Base-by-base conservation (phyloP, 2,113 vertebrate genomes). In the Cathartes aura region DNA sequence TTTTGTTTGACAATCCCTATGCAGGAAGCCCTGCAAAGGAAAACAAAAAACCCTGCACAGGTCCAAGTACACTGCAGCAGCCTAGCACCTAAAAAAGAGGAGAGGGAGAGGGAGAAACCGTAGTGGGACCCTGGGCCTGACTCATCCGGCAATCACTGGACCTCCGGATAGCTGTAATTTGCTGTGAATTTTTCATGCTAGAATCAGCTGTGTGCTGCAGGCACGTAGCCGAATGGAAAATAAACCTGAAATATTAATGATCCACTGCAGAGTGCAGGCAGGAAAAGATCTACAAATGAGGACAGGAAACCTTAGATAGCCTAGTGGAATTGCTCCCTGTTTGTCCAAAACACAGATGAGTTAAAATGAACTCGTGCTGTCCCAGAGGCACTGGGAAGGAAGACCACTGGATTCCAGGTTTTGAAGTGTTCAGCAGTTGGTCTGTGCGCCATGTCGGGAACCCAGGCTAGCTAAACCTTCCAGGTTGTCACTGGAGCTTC, bases 191-290 rank as follows among this genome's bases (percentile, higher is more conserved):
- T 75, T 93, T 93, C 93, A 86, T 96, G 93, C 86, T 29, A 45
- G 52, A 43, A 81, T 91, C 74, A 90, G 88, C 93, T 79, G 95
- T 75, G 67, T 30, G 73, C 64, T 85, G 92, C 86, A 50, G 78
- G 93, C 76, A 50, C 12, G 7, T 4, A 92, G 74, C 72, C 3
- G 30, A 48, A 55, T 74, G 94, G 92, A 81, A 95, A 83, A 94
- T 29, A 27, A 60, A 43, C 67, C 92, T 98, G 87, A 97, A 98
- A 97, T 96, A 97, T 98, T 97, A 68, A 98, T 96, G 67, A 82
- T 0, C 36, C 63, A 9, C 59, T 47, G 87, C 95, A 56, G 89
- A 94, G 91, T 7, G 3, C 42, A 9, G 56, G 87, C 90, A 85
- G 86, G 80, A 11, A 15, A 7, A 62, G 89, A 55, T 32, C 70